Evolutionary conservation across 2,888 invertebrate species (phyloP).

Genomic region (Rotaria sp.): DNA sequence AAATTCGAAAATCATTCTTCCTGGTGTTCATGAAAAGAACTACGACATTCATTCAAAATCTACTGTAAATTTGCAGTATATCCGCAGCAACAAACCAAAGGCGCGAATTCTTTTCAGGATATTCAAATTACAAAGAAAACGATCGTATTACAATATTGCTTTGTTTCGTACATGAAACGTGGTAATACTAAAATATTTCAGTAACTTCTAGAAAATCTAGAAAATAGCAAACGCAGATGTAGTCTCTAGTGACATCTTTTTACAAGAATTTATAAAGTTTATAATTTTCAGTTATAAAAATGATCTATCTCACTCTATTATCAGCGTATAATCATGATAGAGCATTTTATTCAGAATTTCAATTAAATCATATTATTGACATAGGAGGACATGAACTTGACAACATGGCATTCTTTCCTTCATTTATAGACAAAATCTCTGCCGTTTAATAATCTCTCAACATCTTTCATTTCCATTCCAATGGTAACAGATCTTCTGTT

Average conservation of each 20-base stretch:
- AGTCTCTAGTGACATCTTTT: not conserved
- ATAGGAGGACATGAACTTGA: not conserved
- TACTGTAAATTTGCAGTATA: too few species aligned
- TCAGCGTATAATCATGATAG: not conserved
- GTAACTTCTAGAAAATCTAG: too few species aligned
- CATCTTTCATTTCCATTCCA: not conserved
- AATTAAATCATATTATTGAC: not conserved
- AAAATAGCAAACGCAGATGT: too few species aligned
- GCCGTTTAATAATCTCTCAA: not conserved
- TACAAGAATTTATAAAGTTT: not conserved
- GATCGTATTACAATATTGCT: too few species aligned
- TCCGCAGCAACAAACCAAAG: too few species aligned
- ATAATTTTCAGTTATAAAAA: not conserved
- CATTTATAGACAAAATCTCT: not conserved
- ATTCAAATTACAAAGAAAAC: too few species aligned
- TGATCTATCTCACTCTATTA: not conserved
- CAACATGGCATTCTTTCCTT: not conserved
- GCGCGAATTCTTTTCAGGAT: too few species aligned
- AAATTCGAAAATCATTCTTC: too few species aligned
- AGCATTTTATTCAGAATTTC: not conserved
- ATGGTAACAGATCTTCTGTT: not conserved
- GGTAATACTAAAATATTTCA: too few species aligned
- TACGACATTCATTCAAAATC: too few species aligned
- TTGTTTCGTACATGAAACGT: too few species aligned
- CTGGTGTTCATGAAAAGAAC: too few species aligned